Conservation (phyloP, 35 echinoderm and acorn worm genomes). For the Ophiothrix spiculata region DNA sequence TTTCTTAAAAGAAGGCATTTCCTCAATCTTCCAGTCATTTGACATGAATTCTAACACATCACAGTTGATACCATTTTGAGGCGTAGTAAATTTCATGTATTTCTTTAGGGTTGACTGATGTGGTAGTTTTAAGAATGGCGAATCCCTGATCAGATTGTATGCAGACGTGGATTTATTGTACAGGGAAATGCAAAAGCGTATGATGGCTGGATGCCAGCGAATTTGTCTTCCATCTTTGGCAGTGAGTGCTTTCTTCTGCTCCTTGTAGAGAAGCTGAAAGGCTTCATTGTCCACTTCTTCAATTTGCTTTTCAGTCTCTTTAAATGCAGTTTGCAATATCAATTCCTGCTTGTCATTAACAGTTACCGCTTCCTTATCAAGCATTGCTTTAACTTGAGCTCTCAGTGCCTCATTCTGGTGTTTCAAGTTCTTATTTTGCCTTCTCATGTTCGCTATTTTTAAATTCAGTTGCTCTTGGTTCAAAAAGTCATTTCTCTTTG, state of each 20-base stretch:
- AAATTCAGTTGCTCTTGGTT: not conserved
- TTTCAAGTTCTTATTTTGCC: not conserved
- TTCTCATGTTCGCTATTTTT: not conserved
- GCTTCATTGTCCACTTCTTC: not conserved
- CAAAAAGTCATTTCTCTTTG: not conserved
- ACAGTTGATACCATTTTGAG: constrained; percentile 19
- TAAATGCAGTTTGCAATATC: not conserved
- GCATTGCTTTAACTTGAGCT: not conserved
- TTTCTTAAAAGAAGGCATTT: not conserved
- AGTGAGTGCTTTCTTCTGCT: constrained; percentile 36
- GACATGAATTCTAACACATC: constrained; percentile 11
- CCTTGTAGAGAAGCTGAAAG: not conserved
- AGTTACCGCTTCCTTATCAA: not conserved
- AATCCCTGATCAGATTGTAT: constrained; percentile 43
- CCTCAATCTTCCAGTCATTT: constrained; percentile 11
- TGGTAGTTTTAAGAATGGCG: constrained; percentile 47
- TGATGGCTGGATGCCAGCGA: constrained; percentile 71
- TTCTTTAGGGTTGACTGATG: constrained; percentile 42
- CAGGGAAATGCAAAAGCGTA: constrained; percentile 62
- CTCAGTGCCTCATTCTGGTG: not conserved
- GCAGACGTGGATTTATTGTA: constrained; percentile 55
- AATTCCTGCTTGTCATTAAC: not conserved
- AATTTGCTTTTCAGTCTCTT: not conserved
- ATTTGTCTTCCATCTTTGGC: constrained; percentile 32
- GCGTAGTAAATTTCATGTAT: constrained; percentile 44